Conservation (phyloP, 2,888 invertebrate species). For the Empis stercorea region DNA sequence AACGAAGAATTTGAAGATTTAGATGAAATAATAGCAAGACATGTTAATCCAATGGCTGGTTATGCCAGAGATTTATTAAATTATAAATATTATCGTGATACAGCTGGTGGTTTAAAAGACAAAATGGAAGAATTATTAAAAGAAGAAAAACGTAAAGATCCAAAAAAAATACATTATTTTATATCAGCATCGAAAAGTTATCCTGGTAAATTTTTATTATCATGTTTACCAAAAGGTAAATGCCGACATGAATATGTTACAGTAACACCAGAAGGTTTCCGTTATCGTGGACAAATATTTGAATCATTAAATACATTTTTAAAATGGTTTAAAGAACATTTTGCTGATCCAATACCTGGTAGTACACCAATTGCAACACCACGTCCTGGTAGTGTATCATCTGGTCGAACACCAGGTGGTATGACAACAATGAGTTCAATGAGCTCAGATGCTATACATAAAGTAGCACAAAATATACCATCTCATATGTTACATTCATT, state of each 20-base stretch:
- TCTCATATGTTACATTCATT: constrained; percentile 57
- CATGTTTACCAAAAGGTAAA: constrained; percentile 78
- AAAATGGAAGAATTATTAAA: constrained; percentile 77
- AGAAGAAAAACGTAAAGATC: constrained; percentile 79
- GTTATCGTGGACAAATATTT: constrained; percentile 80
- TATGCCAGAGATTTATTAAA: constrained; percentile 80
- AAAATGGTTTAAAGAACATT: constrained; percentile 98
- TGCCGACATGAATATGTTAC: constrained; percentile 86
- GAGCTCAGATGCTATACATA: constrained; percentile 53
- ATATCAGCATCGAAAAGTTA: constrained; percentile 72
- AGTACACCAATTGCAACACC: constrained; percentile 59
- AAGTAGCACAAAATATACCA: constrained; percentile 57
- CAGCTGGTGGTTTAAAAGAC: constrained; percentile 66
- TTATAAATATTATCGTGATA: constrained; percentile 80
- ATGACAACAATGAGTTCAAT: constrained; percentile 20
- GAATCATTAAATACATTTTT: constrained; percentile 58
- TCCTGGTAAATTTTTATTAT: constrained; percentile 86
- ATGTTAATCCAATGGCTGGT: constrained; percentile 93
- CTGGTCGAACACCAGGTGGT: constrained; percentile 20
- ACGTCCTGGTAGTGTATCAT: constrained; percentile 39
- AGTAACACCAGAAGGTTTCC: constrained; percentile 83
- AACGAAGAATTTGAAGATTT: constrained; percentile 94
- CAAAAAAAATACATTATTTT: constrained; percentile 80
- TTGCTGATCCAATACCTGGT: constrained; percentile 74
- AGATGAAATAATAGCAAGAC: constrained; percentile 96